Evolutionary conservation across 2,888 invertebrate species (phyloP), one percentile per base, ranked within the genome.

Genomic region (Drosophila robusta): DNA sequence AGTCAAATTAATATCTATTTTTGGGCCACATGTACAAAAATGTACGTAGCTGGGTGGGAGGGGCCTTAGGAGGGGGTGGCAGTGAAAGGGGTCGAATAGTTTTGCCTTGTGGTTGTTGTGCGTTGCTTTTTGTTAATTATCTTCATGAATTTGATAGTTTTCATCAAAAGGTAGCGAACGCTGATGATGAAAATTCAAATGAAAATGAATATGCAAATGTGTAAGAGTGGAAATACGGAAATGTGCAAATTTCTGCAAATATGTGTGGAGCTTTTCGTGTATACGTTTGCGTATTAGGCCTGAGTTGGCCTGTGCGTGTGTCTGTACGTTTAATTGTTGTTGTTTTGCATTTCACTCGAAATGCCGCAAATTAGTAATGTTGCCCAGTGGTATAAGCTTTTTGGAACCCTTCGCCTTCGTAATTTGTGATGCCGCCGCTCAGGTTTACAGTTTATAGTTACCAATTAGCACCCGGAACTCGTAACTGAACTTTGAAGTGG

Each of bases 71-170:
- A 11, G n/a, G 45, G 24, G 41, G 18, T 8, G 14, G n/a, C 18
- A 18, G 29, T 12, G 11, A 8, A 14, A 14, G 41, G 29, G 34
- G 34, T 34, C 36, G 12, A 14, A 22, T 44, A 41, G 46, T 42
- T 26, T 32, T 36, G 24, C 51, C 14, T 71, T 68, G 49, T 57
- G 18, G 68, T 68, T 80, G 77, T 26, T 26, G 26, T 26, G 26
- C 26, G 26, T 26, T 2, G 26, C 26, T 26, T 9, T 29, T 29
- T 29, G 29, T 81, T 84, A 84, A 84, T 84, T 84, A 81, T 75
- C 78, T 69, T 70, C 77, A 84, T 86, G 86, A 86, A 86, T 80
- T 86, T 83, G 83, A 80, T 77, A 83, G 87, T 88, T 82, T 86
- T 72, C 89, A 75, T 75, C 79, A 75, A 75, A 75, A 75, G 75